Base-by-base conservation (phyloP, 2,888 invertebrate species). In the Labia minor region DNA sequence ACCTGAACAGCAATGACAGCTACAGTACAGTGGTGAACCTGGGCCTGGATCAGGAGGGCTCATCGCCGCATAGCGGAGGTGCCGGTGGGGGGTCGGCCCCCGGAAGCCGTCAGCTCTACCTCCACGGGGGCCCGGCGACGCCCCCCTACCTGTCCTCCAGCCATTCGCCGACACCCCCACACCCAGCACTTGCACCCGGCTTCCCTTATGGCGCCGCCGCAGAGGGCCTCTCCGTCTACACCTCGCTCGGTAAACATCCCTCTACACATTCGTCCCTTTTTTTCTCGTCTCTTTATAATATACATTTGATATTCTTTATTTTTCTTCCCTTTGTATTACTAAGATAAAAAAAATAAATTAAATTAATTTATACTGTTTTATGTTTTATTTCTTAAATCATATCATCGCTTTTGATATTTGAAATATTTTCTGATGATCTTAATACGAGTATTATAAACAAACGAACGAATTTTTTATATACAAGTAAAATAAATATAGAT, bases 1-100 rank as follows among this genome's bases (percentile, higher is more conserved):
- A 92, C 80, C 80, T 92, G 72, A 89, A 89, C 73, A 82, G 82
- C 77, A 92, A 92, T 79, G 92, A 93, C 77, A 92, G 92, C 79
- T 93, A 91, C 78, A 90, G 90, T 72, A 92, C 91, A 11, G 90
- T 83, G 63, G 83, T 90, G 70, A 91, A 90, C 75, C 84, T 91
- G 81, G 89, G 89, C 4, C 85, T 91, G 75, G 92, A 92, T 69
- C 82, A 81, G 72, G 92, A 91, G 74, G 90, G 89, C 63, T 73
- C 75, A 19, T 87, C 87, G 75, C 88, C 83, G 69, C 82, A 88
- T 78, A 89, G 81, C 76, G 86, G 80, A 74, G 77, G 75, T 76
- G 84, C 72, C 16, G 74, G 75, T 4, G 78, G 75, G 72, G 79
- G 71, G 72, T 80, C 73, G 64, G 74, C 79, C 19, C 79, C 80